Evolutionary conservation across 2,797 vertebrate genomes (phyloP), one percentile per base, ranked within the genome.

Genomic region (Coilia nasus): DNA sequence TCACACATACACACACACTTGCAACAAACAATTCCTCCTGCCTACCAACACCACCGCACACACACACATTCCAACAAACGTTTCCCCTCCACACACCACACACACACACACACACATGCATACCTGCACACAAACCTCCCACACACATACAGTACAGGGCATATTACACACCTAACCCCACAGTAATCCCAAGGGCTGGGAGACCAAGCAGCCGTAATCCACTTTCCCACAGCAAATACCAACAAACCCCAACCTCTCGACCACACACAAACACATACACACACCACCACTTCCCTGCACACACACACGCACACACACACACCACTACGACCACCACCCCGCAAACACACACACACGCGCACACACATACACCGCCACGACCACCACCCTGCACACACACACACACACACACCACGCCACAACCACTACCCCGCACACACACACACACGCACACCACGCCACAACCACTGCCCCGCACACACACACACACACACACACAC

Each of bases 281-380:
- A 54, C 50, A 54, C 50, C 7, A 14, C 7, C 50, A 54, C 35
- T 5, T 2, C 35, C 35, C 35, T 5, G 5, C 60, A 64, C 23
- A 64, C 60, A 64, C 21, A 62, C 23, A n/a, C 59, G 10, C 17
- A 41, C 60, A 46, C 87, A 81, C 19, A 41, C 35, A 41, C 35
- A 41, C 5, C 35, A 41, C 35, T 5, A 41, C 35, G 2, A 41
- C 35, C 35, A 41, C 35, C 35, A 41, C 35, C 35, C 5, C 50
- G 9, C 50, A 54, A 2, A 54, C 50, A 54, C 50, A 54, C 50
- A 54, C 50, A 54, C 7, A 54, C 50, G 9, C 50, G 9, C 50
- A 54, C 50, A 54, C 50, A 54, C 19, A 90, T 80, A 83, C 81
- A 88, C 62, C 88, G 47, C 7, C 50, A 54, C 50, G 9, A 54